Conservation (phyloP, 2,113 vertebrate species). For the Plecturocebus donacophilus region DNA sequence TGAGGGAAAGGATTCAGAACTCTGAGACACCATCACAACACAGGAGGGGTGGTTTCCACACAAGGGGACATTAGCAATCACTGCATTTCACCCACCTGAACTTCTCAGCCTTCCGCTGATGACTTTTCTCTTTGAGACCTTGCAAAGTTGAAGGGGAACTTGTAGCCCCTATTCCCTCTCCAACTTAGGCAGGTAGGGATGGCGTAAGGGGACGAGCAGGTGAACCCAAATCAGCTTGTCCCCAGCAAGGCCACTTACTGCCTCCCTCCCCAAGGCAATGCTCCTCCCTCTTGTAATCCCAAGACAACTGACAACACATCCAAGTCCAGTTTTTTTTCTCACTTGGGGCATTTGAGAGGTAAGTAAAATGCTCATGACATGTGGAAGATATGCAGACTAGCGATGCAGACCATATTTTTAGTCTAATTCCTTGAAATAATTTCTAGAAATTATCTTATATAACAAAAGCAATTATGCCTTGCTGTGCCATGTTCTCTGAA, state of each 20-base stretch:
- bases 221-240: neutral
- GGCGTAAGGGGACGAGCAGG: accelerated
- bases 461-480: neutral
- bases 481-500: neutral
- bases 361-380: neutral
- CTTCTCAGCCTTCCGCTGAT: neutral
- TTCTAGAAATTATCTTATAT: neutral
- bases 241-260: neutral
- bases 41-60: neutral
- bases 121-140: neutral
- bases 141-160: neutral
- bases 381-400: neutral
- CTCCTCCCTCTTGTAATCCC: neutral
- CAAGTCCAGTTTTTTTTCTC: neutral
- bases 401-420: neutral
- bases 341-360: too few relatives aligned
- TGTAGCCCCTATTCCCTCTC: too few relatives aligned
- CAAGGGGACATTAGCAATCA: neutral
- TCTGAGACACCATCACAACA: neutral
- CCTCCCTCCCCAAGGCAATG: neutral
- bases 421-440: neutral
- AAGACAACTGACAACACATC: neutral
- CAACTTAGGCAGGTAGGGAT: neutral
- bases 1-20: neutral
- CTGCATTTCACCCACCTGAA: neutral